phyloP scores from a whole-genome alignment of 2,113 vertebrate genomes.

The Seriola rivoliana region DNA sequence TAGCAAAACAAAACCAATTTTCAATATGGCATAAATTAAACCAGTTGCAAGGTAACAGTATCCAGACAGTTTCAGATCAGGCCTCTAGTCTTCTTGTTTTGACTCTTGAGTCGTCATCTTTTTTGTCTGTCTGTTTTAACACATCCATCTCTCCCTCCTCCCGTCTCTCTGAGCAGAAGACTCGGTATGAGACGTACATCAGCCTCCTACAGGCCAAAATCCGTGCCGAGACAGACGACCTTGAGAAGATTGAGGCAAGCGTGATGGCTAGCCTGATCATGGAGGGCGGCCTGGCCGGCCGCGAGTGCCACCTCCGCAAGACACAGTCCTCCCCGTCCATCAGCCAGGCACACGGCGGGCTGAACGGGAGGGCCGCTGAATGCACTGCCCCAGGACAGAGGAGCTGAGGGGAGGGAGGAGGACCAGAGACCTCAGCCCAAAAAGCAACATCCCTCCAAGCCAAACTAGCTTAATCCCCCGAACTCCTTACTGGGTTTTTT shows the following conservation, averaged over 20 bases:
- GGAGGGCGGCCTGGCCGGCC: constrained; percentile 78
- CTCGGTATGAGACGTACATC: constrained; percentile 95
- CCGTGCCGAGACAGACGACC: constrained; percentile 90
- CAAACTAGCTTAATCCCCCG: constrained; percentile 43
- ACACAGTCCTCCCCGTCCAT: constrained; percentile 95
- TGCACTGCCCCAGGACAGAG: constrained; percentile 82
- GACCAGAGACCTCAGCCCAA: constrained; percentile 29
- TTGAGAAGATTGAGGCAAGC: constrained; percentile 93
- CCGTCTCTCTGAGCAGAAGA: constrained; percentile 87
- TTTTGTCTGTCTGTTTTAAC: constrained; percentile 1
- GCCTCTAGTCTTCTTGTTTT: neutral
- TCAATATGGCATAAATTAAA: neutral
- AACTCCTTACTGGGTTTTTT: constrained; percentile 21
- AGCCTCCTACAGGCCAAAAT: constrained; percentile 93
- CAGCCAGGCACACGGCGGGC: constrained; percentile 88
- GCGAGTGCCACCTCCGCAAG: constrained; percentile 90
- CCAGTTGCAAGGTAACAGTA: neutral
- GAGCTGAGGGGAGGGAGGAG: constrained; percentile 82
- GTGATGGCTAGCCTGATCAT: constrained; percentile 83
- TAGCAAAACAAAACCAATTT: neutral
- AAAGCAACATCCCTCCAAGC: constrained; percentile 33
- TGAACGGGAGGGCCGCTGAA: constrained; percentile 82
- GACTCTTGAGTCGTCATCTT: neutral
- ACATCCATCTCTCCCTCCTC: neutral
- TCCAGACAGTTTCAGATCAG: neutral